Conservation (phyloP, 2,113 vertebrate genomes). For the Numenius arquata region DNA sequence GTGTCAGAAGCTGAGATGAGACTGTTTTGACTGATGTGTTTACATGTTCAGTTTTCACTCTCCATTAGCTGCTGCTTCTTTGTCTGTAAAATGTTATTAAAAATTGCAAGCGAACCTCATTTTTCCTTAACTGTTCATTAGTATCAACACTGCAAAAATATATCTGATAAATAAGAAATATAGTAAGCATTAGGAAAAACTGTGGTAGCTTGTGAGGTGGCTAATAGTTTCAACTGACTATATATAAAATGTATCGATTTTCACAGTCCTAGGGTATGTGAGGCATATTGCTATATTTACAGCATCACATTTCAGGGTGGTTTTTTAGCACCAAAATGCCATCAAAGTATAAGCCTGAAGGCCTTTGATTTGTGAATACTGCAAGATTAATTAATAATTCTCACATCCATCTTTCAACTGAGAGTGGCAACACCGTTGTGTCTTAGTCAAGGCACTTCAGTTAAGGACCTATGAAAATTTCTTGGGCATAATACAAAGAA, state of each 20-base stretch:
- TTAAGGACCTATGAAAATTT: background rate
- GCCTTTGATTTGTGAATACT: background rate
- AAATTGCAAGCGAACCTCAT: background rate
- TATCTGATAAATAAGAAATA: background rate
- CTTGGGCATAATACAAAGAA: background rate
- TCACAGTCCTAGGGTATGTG: background rate
- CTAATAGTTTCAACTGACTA: background rate
- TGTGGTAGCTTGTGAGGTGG: background rate
- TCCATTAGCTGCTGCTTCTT: background rate
- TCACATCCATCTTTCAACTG: background rate
- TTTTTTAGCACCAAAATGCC: background rate
- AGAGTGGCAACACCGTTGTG: background rate
- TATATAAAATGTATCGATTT: background rate
- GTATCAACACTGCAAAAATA: background rate
- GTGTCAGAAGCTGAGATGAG: background rate
- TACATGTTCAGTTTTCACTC: constrained; percentile 22
- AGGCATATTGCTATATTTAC: background rate
- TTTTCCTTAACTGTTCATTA: background rate
- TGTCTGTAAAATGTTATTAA: background rate
- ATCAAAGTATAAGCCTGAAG: background rate
- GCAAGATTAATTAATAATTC: background rate
- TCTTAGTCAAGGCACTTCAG: background rate
- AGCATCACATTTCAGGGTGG: background rate
- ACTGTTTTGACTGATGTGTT: constrained; percentile 36
- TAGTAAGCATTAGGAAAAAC: background rate